A percentile compares a stretch with the other conserved stretches of the same genome.
phyloP scores from a whole-genome alignment of 2,113 vertebrate species.

The Cyanoderma ruficeps region DNA sequence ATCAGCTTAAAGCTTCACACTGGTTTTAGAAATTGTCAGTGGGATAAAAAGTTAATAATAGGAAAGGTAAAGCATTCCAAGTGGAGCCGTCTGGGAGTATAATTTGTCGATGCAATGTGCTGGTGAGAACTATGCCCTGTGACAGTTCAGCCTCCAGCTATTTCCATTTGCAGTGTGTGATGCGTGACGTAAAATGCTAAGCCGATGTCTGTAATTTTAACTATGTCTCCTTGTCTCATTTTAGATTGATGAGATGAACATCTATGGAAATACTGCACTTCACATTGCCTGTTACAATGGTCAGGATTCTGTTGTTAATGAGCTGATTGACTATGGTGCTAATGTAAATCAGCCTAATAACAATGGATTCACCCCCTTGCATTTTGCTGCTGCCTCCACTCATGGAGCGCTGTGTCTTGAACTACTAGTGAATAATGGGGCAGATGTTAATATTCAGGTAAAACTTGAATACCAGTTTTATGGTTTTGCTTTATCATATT shows the following conservation, averaged over 20 bases:
- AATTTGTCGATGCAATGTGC: conserved; percentile 31
- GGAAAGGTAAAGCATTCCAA: background rate
- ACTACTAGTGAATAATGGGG: conserved; percentile 92
- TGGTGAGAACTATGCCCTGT: background rate
- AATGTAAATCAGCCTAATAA: conserved; percentile 95
- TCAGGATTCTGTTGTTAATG: conserved; percentile 91
- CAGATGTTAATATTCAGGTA: conserved; percentile 96
- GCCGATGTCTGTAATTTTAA: background rate
- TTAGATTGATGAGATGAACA: conserved; percentile 94
- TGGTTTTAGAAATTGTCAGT: background rate
- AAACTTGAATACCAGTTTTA: background rate
- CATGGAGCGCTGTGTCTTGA: conserved; percentile 94
- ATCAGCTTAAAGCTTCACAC: background rate
- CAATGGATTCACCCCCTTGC: conserved; percentile 93
- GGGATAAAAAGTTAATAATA: background rate
- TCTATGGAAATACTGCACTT: conserved; percentile 93
- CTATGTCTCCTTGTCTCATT: background rate
- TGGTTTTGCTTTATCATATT: background rate
- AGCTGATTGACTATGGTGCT: conserved; percentile 94
- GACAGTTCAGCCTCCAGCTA: conserved; percentile 23
- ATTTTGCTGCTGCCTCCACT: conserved; percentile 94
- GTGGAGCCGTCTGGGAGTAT: background rate
- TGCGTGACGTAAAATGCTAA: background rate
- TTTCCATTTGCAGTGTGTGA: background rate
- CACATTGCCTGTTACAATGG: conserved; percentile 96